A percentile compares a stretch with the other conserved stretches of the same genome.
These are phyloP conservation scores for Lacerta agilis DNA, from an alignment of 2,797 vertebrate species.

Conservation along the genomic window DNA sequence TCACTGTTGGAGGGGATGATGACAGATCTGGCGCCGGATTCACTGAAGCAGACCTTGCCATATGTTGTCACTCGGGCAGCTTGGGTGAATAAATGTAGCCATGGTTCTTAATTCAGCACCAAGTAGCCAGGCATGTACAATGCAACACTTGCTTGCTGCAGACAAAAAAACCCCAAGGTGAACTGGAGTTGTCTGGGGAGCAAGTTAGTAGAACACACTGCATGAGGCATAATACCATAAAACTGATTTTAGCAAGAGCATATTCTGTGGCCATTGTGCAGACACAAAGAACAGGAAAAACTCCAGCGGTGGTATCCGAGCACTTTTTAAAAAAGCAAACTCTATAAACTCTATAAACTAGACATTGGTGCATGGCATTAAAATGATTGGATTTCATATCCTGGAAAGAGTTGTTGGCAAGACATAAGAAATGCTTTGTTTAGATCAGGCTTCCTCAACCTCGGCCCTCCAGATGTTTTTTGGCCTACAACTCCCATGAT, in stretches of 20 bases:
- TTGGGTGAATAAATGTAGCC: not conserved
- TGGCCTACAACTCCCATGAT: too few relatives aligned
- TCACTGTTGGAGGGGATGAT: not conserved
- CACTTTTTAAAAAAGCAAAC: slow-evolving; percentile 1
- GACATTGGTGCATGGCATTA: not conserved
- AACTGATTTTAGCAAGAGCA: not conserved
- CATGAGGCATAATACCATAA: not conserved
- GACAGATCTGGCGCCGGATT: not conserved
- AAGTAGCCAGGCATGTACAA: not conserved
- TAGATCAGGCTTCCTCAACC: not conserved
- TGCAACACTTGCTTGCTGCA: not conserved
- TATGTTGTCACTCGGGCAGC: not conserved
- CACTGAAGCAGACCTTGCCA: too few relatives aligned
- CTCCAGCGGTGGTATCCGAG: not conserved
- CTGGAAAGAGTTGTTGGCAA: not conserved
- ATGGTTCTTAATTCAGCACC: not conserved
- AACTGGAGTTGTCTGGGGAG: not conserved
- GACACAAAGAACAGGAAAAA: not conserved
- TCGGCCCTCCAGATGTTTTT: too few relatives aligned
- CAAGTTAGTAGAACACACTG: not conserved
- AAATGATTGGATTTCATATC: not conserved
- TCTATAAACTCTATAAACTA: not conserved
- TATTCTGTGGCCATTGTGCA: not conserved
- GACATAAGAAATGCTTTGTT: not conserved
- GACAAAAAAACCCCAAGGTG: not conserved